Base-by-base conservation (phyloP, 2,113 vertebrate species). In the Phocoena phocoena region DNA sequence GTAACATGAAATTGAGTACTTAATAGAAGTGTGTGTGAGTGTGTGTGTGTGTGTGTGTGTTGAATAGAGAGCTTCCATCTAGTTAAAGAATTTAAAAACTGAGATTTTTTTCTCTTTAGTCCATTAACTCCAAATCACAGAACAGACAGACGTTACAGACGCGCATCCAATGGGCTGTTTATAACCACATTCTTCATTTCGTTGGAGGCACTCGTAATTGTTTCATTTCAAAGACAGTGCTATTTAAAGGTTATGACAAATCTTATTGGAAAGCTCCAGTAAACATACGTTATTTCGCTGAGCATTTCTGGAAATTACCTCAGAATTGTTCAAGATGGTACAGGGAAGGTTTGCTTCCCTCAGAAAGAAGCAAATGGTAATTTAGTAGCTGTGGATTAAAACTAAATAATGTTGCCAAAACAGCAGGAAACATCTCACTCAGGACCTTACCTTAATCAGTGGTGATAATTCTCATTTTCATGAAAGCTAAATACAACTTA, bases 231-330 rank as follows among this genome's bases (percentile, higher is more conserved):
- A 92, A 96, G 79, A 50, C 28, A 25, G 31, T 17, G 58, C 31
- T 92, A 31, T 94, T 95, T 93, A 87, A 90, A 95, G 44, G 41
- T 41, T 63, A 36, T 53, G 41, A 63, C 23, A n/a, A 63, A 47
- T 60, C 85, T 92, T 73, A 11, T 26, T 81, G 70, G 87, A 95
- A 92, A 77, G 53, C 60, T 67, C 67, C 25, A 71, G 70, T 90
- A 95, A 93, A 60, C 44, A 20, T 26, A 81, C 67, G 36, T 26
- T 58, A 3, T 26, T 50, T 7, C 70, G 36, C 68, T 63, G 11
- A 88, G 68, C 53, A 82, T 92, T 96, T 94, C 89, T 95, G 53
- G 70, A 93, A 89, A 93, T 88, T 93, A 82, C 79, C 93, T 60
- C 68, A 90, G 67, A 89, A 85, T 68, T 63, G 31, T 60, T 93